Conservation (phyloP, 2,797 vertebrate species). For the Zalophus californianus region DNA sequence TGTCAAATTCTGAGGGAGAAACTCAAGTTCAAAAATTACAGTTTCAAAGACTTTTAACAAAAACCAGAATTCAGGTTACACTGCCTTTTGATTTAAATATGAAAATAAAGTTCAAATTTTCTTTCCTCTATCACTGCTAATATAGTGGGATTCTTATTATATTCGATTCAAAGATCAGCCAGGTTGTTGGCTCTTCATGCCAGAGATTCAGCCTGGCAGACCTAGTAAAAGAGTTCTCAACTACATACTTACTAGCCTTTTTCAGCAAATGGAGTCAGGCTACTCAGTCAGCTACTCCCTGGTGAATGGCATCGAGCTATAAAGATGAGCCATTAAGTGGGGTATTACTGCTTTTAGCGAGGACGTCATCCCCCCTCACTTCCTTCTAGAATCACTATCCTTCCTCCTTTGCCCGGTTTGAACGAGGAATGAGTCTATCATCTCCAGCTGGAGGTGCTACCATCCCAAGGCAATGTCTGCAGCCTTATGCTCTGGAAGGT, state of each 20-base stretch:
- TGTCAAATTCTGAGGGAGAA: not conserved
- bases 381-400: not conserved
- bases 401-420: not conserved
- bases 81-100: not conserved
- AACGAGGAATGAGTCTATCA: not conserved
- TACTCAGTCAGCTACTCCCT: not conserved
- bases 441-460: not conserved
- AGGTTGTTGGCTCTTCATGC: not conserved
- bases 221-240: not conserved
- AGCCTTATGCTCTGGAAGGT: not conserved
- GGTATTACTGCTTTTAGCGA: not conserved
- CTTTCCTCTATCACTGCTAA: not conserved
- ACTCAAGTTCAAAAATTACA: not conserved
- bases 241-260: not conserved
- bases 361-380: not conserved
- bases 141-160: not conserved
- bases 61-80: not conserved
- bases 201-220: not conserved
- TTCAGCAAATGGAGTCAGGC: not conserved
- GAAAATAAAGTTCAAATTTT: not conserved
- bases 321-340: not conserved
- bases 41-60: not conserved
- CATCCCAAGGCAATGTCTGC: not conserved
- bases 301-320: not conserved
- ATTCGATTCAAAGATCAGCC: not conserved